Evolutionary conservation across 2,888 invertebrate species (phyloP), one percentile per base, ranked within the genome.

Genomic region (Caenorhabditis sp.): DNA sequence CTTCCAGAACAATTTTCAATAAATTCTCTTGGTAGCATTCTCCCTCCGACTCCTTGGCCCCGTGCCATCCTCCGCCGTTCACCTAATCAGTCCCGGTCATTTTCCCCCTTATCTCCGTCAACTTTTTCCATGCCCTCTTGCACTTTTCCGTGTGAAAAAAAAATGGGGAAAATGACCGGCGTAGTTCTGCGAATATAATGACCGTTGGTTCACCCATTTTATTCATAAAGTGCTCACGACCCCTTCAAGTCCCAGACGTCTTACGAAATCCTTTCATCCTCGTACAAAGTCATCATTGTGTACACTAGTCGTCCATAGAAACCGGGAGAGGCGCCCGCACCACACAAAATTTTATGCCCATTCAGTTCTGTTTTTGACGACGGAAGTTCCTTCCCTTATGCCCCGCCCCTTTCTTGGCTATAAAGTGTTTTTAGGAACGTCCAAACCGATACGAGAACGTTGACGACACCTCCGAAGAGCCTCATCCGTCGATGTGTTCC

Each of bases 261-360:
- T 75, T 75, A 19, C 74, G 74, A 75, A 75, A 75, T 75, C 54
- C 31, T 41, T 47, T 41, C 28, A 28, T 24, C 16, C 38, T 1
- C 19, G 2, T 8, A 47, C n/a, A 51, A 51, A 49, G 63, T 54
- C 56, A 38, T 64, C 75, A 58, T 38, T 64, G 58, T 66, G 66
- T 68, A 76, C 76, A 69, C 76, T 49, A 38, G 59, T 35, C 24
- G 19, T 26, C 76, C 61, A 76, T 76, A 76, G 76, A 76, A 76
- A 76, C 76, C 68, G 22, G 49, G 24, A 24, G 74, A 26, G 26
- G 49, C 49, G 54, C 54, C 14, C 54, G 49, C 49, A 26, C 54
- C 14, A 24, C 54, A 63, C 66, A 49, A 44, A 44, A 12, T 70
- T 56, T 41, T 41, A 22, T 41, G 24, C 38, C 35, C 56, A 58